Base-by-base conservation (phyloP, 2,888 invertebrate genomes). In the Rhogogaster chlorosoma region DNA sequence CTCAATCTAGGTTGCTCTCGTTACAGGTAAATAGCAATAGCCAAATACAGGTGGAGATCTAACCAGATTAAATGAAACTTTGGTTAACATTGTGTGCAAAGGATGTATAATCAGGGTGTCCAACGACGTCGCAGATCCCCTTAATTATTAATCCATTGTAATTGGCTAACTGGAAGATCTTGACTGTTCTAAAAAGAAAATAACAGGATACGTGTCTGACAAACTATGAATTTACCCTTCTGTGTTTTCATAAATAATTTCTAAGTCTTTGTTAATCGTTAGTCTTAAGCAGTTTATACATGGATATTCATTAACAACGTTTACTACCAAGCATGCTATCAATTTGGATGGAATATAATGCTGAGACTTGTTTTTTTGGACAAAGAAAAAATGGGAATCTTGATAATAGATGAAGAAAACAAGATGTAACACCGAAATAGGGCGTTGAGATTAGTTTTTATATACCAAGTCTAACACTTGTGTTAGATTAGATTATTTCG, bases 1-100 rank as follows among this genome's bases (percentile, higher is more conserved):
- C 91, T 89, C 92, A 90, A 88, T 92, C 91, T 92, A 92, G 91
- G 90, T 92, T 92, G 89, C 90, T 92, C 89, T 91, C 91, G 84
- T 90, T 90, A 90, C 92, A 92, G 92, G 92, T 92, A 83, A 92
- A 90, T 92, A 88, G 49, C 49, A 67, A 83, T 15, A 67, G 45
- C 83, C 18, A 49, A 83, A 64, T 26, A 83, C 4, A 83, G 29
- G 67, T 83, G 67, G 83, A 70, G 83, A 64, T 83, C 29, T 64
- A 61, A 83, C 42, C 29, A 18, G 53, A 83, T 36, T 67, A 42
- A 36, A 9, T n/a, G 9, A 12, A 42, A 42, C 10, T 18, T 9
- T 73, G 1, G 71, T 73, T 38, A 32, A 77, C 53, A 32, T 80
- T 80, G 12, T 80, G 4, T 61, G 22, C 61, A 57, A 32, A 18